Percentiles rank a stretch among this genome's conserved stretches.
Conservation (phyloP, 2,113 vertebrate species). For the Bolborhynchus lineola region DNA sequence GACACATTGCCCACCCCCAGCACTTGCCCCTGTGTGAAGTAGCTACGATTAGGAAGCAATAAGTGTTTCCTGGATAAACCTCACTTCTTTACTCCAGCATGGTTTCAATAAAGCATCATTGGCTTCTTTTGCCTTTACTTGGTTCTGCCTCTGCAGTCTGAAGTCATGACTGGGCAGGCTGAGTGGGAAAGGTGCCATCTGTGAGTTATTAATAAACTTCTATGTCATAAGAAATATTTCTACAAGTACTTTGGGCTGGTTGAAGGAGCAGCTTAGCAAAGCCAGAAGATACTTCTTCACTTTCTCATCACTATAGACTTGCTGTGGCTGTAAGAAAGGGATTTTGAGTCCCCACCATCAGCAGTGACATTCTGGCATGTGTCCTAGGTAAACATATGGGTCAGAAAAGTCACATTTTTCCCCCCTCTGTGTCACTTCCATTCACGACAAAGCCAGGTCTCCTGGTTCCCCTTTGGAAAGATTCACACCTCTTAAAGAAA, state of each 20-base stretch:
- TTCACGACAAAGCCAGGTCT: not conserved
- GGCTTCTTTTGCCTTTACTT: constrained; percentile 11
- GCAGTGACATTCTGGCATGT: not conserved
- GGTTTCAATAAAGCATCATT: not conserved
- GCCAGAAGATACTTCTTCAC: not conserved
- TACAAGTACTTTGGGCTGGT: not conserved
- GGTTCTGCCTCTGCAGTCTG: constrained; percentile 14
- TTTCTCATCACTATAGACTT: not conserved
- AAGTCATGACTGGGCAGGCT: constrained; percentile 1
- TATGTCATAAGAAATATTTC: not conserved
- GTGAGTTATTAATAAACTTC: constrained; percentile 15
- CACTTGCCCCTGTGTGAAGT: not conserved
- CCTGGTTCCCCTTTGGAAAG: not conserved
- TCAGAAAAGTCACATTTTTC: not conserved
- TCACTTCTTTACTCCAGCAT: not conserved
- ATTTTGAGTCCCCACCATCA: not conserved
- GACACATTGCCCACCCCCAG: not conserved
- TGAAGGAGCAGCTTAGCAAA: not conserved
- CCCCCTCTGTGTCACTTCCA: not conserved
- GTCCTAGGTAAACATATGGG: not conserved
- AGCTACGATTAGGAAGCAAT: not conserved
- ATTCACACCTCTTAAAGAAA: not conserved
- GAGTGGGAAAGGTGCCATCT: constrained; percentile 1
- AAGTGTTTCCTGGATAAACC: not conserved
- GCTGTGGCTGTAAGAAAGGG: not conserved